These are phyloP conservation scores for Anastatus disparis DNA, from an alignment of 1,140 invertebrate species.

Conservation along the genomic window DNA sequence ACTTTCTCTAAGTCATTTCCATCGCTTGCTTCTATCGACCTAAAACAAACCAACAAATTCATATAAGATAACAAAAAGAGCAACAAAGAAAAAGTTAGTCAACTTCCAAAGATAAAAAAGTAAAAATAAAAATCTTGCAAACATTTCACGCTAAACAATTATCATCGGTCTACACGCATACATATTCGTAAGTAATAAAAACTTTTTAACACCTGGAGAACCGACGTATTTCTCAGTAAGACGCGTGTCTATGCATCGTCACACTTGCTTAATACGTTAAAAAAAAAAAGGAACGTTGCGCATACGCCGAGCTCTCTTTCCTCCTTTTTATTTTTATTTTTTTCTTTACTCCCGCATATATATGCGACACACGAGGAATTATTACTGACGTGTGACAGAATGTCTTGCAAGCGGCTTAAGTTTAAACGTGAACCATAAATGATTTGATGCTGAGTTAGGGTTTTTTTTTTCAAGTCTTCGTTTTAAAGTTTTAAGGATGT, in stretches of 20 bases:
- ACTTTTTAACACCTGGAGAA: slow-evolving; percentile 60
- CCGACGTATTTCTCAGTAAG: slow-evolving; percentile 58
- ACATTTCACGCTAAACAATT: slow-evolving; percentile 26
- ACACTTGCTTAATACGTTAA: slow-evolving; percentile 66
- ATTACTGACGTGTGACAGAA: neutral
- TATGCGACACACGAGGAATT: neutral
- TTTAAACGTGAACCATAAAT: too few species aligned
- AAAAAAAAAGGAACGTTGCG: slow-evolving; percentile 41
- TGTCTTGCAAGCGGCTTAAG: too few species aligned
- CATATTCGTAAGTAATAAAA: slow-evolving; percentile 44
- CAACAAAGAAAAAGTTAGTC: too few species aligned
- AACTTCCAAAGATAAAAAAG: too few species aligned
- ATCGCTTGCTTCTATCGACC: too few species aligned
- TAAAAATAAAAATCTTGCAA: neutral
- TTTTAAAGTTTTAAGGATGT: too few species aligned
- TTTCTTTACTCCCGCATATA: too few species aligned
- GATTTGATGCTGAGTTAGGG: too few species aligned
- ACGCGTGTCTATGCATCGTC: slow-evolving; percentile 66
- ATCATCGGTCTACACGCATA: neutral
- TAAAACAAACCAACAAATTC: too few species aligned
- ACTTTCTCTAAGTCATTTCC: too few species aligned
- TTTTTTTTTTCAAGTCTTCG: too few species aligned
- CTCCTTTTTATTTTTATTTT: neutral
- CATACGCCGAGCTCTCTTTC: neutral
- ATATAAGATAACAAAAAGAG: too few species aligned